Base-by-base conservation (phyloP, 2,113 vertebrate genomes). In the crab-eating macaque (Macaca fascicularis) region DNA sequence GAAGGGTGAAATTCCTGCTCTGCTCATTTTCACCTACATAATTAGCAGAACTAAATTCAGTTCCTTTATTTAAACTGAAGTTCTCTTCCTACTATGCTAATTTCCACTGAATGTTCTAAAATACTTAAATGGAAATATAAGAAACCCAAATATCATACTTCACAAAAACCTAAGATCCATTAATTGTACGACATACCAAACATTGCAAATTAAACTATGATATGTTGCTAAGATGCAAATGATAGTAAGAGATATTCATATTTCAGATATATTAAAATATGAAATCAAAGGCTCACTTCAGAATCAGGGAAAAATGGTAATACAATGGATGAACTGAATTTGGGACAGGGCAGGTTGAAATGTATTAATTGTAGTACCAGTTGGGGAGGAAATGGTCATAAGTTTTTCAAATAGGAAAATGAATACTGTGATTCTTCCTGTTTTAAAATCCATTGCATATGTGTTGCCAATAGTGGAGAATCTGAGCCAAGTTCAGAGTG, bases 31-130 rank as follows among this genome's bases (percentile, higher is more conserved):
- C 40, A 89, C 72, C 9, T 27, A 45, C 27, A 14, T 38, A 82
- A 95, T 32, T 64, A 45, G 30, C 40, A 88, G 17, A 75, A 70
- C 23, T 25, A 61, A 70, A 86, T 30, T 88, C n/a, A 93, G 3
- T 99, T 81, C n/a, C 50, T 80, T 45, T 45, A 57, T 94, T 89
- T 88, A 38, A 80, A 30, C 11, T 67, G 25, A 40, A 13, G 61
- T 50, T 55, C 50, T 70, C 35, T 57, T 85, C 45, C 43, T 81
- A 52, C 17, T 81, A 64, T 19, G 64, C 35, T 50, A 76, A 93
- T 94, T 95, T 83, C 19, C 22, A 59, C 6, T 92, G 70, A 48
- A 81, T 93, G 70, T 13, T 61, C 48, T 69, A 83, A 92, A 89
- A 89, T 72, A 27, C 64, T 57, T 43, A 25, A 91, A 61, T 57